Evolutionary conservation across 2,113 vertebrate genomes (phyloP), one percentile per base, ranked within the genome.

Genomic region (Muntiacus reevesi): DNA sequence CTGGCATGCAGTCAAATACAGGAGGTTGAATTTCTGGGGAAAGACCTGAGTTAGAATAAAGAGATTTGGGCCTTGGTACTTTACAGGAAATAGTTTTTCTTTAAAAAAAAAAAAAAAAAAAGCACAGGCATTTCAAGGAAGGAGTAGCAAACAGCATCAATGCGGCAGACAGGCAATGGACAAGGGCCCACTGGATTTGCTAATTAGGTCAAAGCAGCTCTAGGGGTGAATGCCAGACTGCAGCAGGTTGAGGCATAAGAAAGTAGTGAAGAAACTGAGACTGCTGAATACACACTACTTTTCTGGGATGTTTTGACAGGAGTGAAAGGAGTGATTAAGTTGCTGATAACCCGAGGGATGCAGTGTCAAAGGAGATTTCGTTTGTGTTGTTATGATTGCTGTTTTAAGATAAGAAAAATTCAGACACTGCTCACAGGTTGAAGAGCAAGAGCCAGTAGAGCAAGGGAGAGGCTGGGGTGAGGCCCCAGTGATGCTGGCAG

Each of bases 371-470:
- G 87, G 59, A 93, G 55, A 83, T 87, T 94, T 88, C 91, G 28
- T 30, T 91, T 93, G 28, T 94, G 59, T 54, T 97, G 45, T 40
- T 91, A 21, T 54, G 91, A 62, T 33, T 89, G 40, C 54, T 91
- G 81, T 83, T 96, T 67, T 82, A 95, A 97, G 89, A 91, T 84
- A n/a, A 71, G 40, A 89, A 96, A 92, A 95, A 79, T n/a, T 76
- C 36, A 94, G 76, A 45, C 50, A 96, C 21, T 81, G 13, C 86
- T 95, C 87, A 67, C 54, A 94, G 78, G 52, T 64, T 95, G 74
- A 98, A 89, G 28, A 95, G 4, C 40, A 97, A 97, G 57, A 96
- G 79, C 10, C 91, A 95, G n/a, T 5, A 97, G 43, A 96, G 87
- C 54, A 93, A 98, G 64, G 45, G 71, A 96, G 89, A 93, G 45